Conservation (phyloP, 2,888 invertebrate genomes). For the Ochlodes sylvanus region DNA sequence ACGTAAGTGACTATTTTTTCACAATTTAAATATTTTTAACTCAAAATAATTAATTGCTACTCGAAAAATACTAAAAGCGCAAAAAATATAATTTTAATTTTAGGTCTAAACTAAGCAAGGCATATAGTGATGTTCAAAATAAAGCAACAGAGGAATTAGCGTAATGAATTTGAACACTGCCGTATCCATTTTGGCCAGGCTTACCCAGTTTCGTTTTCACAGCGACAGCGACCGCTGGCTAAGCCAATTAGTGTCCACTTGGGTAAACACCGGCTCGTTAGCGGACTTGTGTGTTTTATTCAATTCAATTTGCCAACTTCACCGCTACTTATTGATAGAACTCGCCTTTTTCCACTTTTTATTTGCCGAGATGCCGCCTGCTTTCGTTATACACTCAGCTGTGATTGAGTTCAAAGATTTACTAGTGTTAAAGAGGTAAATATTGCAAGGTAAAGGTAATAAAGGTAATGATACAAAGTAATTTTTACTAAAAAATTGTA, state of each 20-base stretch:
- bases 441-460: not conserved
- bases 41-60: no score
- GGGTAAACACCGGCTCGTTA: conserved; percentile 84
- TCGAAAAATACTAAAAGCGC: no score
- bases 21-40: no score
- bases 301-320: conserved; percentile 81
- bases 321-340: conserved; percentile 80
- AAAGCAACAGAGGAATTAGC: not conserved
- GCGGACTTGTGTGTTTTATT: conserved; percentile 84
- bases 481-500: no score
- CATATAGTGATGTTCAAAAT: not conserved
- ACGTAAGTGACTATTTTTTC: no score
- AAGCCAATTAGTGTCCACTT: conserved; percentile 85
- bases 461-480: not conserved
- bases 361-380: conserved; percentile 50
- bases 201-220: conserved; percentile 52
- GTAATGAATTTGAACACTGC: conserved; percentile 41
- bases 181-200: conserved; percentile 47
- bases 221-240: conserved; percentile 75
- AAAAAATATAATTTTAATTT: no score
- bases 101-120: not conserved
- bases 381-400: conserved; percentile 14
- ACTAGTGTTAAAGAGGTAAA: not conserved
- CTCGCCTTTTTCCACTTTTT: conserved; percentile 64
- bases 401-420: not conserved